These are phyloP conservation scores for Agriopis marginaria DNA, from an alignment of 2,888 invertebrate genomes.

Conservation along the genomic window DNA sequence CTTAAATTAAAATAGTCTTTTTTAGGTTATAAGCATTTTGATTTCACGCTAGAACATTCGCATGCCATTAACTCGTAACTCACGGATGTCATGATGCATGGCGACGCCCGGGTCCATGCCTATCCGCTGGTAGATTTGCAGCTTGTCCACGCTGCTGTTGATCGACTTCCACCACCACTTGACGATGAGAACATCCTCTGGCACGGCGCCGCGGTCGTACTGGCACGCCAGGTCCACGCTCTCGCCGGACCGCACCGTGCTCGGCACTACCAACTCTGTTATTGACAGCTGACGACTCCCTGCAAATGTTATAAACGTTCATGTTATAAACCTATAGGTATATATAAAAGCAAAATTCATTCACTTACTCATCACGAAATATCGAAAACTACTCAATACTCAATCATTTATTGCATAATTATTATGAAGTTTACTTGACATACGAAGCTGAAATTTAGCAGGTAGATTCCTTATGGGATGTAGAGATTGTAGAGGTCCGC, in stretches of 20 bases:
- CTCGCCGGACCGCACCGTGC: conserved; percentile 58
- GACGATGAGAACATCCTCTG: conserved; percentile 56
- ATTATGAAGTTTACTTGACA: no score
- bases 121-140: conserved; percentile 68
- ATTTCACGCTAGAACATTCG: no score
- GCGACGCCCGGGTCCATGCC: conserved; percentile 49
- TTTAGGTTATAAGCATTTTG: no score
- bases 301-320: conserved; percentile 42
- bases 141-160: conserved; percentile 52
- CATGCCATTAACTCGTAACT: conserved; percentile 24
- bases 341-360: no score
- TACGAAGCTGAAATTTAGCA: no score
- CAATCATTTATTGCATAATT: no score
- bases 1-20: no score
- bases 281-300: conserved; percentile 69
- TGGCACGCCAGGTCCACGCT: conserved; percentile 64
- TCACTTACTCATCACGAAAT: no score
- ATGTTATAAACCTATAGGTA: not conserved
- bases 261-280: conserved; percentile 70
- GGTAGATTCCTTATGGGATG: no score
- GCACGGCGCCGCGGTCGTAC: conserved; percentile 55
- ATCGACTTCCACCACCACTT: conserved; percentile 76
- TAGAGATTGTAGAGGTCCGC: no score
- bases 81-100: conserved; percentile 58
- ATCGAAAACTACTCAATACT: no score